A percentile compares a stretch with the other conserved stretches of the same genome.
These are phyloP conservation scores for Steinernema khuongi DNA, from an alignment of 1,140 invertebrate species.

Conservation along the genomic window DNA sequence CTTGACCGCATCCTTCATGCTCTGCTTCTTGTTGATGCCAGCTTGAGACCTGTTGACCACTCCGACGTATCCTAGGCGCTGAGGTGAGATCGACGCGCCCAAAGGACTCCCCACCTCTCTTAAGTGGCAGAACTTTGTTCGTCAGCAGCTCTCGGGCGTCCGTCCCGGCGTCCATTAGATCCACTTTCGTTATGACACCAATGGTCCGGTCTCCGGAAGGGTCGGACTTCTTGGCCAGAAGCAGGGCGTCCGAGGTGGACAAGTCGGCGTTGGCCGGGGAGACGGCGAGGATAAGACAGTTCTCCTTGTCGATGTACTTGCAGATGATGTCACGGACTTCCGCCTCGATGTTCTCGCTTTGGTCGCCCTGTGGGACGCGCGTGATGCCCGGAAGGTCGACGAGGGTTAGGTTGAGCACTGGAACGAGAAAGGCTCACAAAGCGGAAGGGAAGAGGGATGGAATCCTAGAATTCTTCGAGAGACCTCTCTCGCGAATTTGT, in stretches of 20 bases:
- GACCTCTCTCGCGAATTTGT: neutral
- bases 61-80: neutral
- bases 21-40: neutral
- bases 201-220: conserved; percentile 33
- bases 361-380: neutral
- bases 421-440: neutral
- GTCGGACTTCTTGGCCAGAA: conserved; percentile 29
- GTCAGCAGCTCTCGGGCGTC: conserved; percentile 19
- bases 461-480: too few relatives aligned
- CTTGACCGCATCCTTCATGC: neutral
- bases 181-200: conserved; percentile 18
- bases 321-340: conserved; percentile 22
- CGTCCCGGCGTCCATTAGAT: neutral
- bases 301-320: conserved; percentile 20
- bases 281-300: conserved; percentile 31
- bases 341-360: neutral
- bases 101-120: too few relatives aligned
- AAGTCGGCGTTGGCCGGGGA: conserved; percentile 33
- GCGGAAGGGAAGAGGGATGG: too few relatives aligned
- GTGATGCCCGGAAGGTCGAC: conserved; percentile 1
- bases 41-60: neutral
- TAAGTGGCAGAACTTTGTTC: neutral
- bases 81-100: too few relatives aligned
- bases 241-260: conserved; percentile 27
- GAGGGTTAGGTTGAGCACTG: conserved; percentile 78